phyloP scores from a whole-genome alignment of 2,113 vertebrate genomes.

The Periophthalmus modestus region DNA sequence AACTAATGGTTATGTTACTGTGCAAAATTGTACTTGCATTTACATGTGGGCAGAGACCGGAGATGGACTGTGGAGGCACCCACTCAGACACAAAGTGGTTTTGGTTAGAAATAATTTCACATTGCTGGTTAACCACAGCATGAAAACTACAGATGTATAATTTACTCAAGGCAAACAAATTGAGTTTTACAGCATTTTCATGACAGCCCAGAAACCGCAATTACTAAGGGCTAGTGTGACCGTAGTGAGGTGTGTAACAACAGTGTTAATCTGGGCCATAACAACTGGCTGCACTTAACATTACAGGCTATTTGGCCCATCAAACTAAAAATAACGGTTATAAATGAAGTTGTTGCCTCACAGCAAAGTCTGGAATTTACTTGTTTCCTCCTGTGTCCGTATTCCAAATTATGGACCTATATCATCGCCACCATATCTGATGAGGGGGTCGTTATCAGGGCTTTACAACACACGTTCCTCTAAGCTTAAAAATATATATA shows the following conservation, averaged over 20 bases:
- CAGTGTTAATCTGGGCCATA: conserved; percentile 5
- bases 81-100: conserved; percentile 48
- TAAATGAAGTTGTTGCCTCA: neutral
- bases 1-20: neutral
- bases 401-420: neutral
- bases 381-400: neutral
- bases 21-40: conserved; percentile 13
- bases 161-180: conserved; percentile 56
- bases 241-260: conserved; percentile 27
- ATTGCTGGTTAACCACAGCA: conserved; percentile 71
- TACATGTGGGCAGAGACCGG: conserved; percentile 25
- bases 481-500: too few species aligned
- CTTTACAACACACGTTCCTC: neutral
- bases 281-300: conserved; percentile 21
- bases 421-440: neutral
- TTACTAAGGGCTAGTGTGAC: conserved; percentile 28
- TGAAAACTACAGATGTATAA: conserved; percentile 63
- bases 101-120: conserved; percentile 67
- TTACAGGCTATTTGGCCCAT: neutral
- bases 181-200: conserved; percentile 48
- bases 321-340: neutral
- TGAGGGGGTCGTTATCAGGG: neutral
- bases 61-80: conserved; percentile 39
- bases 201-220: conserved; percentile 33
- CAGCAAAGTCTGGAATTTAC: neutral